Conservation (phyloP, 2,888 invertebrate genomes). For the Megamerina dolium region DNA sequence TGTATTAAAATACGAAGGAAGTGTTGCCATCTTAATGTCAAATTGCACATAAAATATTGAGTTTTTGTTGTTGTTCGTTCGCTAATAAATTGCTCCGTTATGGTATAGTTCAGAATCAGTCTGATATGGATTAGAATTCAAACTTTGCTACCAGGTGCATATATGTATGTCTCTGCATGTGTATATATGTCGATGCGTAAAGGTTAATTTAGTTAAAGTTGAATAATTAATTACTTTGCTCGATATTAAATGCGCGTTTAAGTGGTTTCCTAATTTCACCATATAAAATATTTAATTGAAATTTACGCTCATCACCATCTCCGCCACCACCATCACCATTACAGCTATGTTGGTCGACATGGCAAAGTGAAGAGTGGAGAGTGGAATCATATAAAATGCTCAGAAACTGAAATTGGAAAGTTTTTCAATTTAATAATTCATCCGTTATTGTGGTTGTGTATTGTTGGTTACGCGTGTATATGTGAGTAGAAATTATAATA, state of each 20-base stretch:
- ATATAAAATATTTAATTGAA: slow-evolving; percentile 40
- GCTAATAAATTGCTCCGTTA: too few species aligned
- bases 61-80: too few species aligned
- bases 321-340: not conserved
- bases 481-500: not conserved
- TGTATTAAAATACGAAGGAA: too few species aligned
- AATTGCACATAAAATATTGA: too few species aligned
- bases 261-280: slow-evolving; percentile 18
- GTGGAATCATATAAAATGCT: too few species aligned
- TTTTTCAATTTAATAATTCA: slow-evolving; percentile 4
- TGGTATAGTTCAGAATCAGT: too few species aligned
- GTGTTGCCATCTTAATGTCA: too few species aligned
- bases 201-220: slow-evolving; percentile 37
- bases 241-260: slow-evolving; percentile 41
- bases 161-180: slow-evolving; percentile 3
- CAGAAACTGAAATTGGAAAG: too few species aligned
- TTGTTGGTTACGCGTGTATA: not conserved
- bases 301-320: slow-evolving; percentile 14
- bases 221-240: slow-evolving; percentile 36
- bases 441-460: not conserved
- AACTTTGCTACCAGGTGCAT: too few species aligned
- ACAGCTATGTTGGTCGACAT: not conserved
- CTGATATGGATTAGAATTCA: too few species aligned
- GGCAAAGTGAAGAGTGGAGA: slow-evolving; percentile 1
- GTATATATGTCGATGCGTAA: not conserved